Base-by-base conservation (phyloP, 2,113 vertebrate species). In the Phodopus roborovskii region DNA sequence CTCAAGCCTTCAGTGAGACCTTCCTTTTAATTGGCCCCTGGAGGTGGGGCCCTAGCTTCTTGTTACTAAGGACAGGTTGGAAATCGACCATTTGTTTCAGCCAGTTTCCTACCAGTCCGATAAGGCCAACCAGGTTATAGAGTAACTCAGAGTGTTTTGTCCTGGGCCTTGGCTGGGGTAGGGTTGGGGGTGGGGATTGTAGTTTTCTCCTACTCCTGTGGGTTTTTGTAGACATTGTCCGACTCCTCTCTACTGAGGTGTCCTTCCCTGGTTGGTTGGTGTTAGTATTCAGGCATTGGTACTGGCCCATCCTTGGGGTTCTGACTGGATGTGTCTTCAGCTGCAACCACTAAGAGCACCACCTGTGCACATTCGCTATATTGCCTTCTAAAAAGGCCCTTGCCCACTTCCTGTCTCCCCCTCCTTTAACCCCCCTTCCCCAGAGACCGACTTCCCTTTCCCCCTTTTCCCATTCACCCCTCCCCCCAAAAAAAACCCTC, bases 1-100 rank as follows among this genome's bases (percentile, higher is more conserved):
- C 64, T 73, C 56, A 77, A 75, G 39, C 70, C 50, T 68, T 50
- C 74, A 75, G 36, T 70, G 89, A 78, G n/a, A 56, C n/a, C 22
- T 64, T 62, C 73, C 66, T 56, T 86, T 93, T 96, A 93, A 96
- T 95, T 97, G 97, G 94, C 36, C 87, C 87, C 89, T 28, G 48
- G 83, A 2, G 86, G 30, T 53, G 93, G 56, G 70, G 68, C 60
- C 39, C 56, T 42, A 68, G 78, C 75, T 83, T 82, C n/a, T 60
- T 75, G 88, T 78, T 33, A 83, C 58, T 22, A 45, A 73, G 26
- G 48, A 84, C 62, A 89, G 91, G 68, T 79, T 6, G 62, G 66
- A 36, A 84, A 45, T 36, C 33, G 73, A 58, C 7, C n/a, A 8
- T 75, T n/a, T 68, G n/a, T 11, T 60, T 36, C 89, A 48, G 8